Conservation (phyloP, 2,797 vertebrate genomes). For the Philypnodon macrostomus region DNA sequence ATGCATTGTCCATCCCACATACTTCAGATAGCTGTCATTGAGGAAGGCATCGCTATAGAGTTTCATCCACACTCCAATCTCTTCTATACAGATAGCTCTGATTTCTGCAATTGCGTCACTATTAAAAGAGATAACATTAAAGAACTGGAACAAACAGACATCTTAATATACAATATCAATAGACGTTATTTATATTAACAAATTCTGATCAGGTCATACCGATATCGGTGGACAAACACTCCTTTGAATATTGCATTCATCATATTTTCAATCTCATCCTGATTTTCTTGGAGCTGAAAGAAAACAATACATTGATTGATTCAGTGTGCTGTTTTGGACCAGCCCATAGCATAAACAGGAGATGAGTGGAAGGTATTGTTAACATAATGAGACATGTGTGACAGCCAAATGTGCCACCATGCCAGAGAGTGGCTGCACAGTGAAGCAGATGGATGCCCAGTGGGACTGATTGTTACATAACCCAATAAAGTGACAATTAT, state of each 20-base stretch:
- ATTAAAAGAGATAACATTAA: conserved; percentile 31
- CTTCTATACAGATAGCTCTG: conserved; percentile 95
- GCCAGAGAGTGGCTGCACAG: conserved; percentile 35
- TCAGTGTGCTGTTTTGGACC: conserved; percentile 4
- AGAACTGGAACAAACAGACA: no score
- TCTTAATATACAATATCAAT: no score
- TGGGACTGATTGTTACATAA: conserved; percentile 57
- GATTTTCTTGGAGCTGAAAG: conserved; percentile 96
- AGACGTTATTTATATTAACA: no score
- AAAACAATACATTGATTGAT: conserved; percentile 18
- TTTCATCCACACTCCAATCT: conserved; percentile 98
- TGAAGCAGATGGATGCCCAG: conserved; percentile 63
- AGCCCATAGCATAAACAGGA: conserved; percentile 7
- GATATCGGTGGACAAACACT: conserved; percentile 98
- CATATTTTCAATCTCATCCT: conserved; percentile 99
- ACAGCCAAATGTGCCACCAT: conserved; percentile 40
- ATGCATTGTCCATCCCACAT: conserved; percentile 97
- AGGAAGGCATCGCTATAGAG: conserved; percentile 97
- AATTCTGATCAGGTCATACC: conserved; percentile 73
- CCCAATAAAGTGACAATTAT: conserved; percentile 40
- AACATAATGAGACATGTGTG: conserved; percentile 37
- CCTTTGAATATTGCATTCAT: conserved; percentile 99
- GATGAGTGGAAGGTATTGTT: conserved; percentile 30
- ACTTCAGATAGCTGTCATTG: conserved; percentile 98
- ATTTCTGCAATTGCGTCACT: conserved; percentile 97